These are phyloP conservation scores for Melanotaenia maccullochi DNA, from an alignment of 2,797 vertebrate genomes.

Conservation along the genomic window DNA sequence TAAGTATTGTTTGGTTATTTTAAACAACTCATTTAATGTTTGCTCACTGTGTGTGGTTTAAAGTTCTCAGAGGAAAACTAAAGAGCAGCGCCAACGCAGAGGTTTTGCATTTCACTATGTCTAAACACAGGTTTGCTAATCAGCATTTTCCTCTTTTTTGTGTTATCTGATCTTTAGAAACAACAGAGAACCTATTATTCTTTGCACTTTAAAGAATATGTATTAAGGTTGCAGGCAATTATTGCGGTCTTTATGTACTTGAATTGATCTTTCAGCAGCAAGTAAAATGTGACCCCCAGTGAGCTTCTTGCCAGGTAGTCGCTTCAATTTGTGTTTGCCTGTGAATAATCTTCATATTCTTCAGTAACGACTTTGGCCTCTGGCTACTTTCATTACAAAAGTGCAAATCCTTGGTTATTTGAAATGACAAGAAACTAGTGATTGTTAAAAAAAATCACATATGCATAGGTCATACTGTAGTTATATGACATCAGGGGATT, in stretches of 20 bases:
- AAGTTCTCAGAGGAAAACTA: conserved; percentile 1
- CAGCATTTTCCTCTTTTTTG: neutral
- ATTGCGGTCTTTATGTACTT: neutral
- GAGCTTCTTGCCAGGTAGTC: conserved; percentile 18
- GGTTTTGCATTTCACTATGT: conserved; percentile 18
- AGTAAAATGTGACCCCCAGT: conserved; percentile 22
- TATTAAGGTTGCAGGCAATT: conserved; percentile 18
- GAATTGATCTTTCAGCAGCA: conserved; percentile 15
- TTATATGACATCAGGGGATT: neutral
- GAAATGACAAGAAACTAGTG: conserved; percentile 12
- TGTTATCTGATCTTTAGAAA: conserved; percentile 13
- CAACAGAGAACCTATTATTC: conserved; percentile 8
- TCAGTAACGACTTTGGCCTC: conserved; percentile 32
- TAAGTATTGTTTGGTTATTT: conserved; percentile 16
- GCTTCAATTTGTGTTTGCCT: conserved; percentile 29
- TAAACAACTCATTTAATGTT: conserved; percentile 20
- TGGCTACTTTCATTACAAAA: conserved; percentile 4
- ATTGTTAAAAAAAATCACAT: neutral
- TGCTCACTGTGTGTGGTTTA: neutral
- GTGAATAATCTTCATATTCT: conserved; percentile 28
- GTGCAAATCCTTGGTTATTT: neutral
- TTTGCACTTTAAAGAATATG: conserved; percentile 14
- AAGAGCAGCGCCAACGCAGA: conserved; percentile 7
- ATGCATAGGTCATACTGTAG: neutral
- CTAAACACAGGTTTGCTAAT: neutral